Conservation (phyloP, 2,888 invertebrate genomes). For the Hirudinaria manillensis region DNA sequence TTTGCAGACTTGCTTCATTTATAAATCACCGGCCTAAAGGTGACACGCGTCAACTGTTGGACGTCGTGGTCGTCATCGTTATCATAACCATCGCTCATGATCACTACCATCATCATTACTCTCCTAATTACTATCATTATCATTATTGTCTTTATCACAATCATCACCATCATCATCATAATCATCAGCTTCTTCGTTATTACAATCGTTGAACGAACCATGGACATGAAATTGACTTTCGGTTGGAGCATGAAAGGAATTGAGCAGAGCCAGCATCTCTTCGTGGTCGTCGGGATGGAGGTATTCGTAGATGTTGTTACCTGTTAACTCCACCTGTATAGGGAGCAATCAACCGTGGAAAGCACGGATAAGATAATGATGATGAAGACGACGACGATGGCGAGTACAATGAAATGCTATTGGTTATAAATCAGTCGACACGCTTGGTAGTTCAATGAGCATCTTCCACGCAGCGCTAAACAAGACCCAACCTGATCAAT, state of each 20-base stretch:
- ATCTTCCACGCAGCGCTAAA: too few relatives aligned
- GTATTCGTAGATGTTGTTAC: constrained; percentile 35
- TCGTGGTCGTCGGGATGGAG: constrained; percentile 34
- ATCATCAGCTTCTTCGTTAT: constrained; percentile 14
- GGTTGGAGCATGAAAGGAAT: neutral
- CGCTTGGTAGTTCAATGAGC: too few relatives aligned
- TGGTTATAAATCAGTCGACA: too few relatives aligned
- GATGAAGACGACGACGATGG: constrained; percentile 8
- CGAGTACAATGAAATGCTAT: neutral
- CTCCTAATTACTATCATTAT: constrained; percentile 32
- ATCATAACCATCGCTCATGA: constrained; percentile 27
- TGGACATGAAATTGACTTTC: neutral
- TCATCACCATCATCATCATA: constrained; percentile 14
- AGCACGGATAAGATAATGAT: neutral
- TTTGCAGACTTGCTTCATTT: neutral
- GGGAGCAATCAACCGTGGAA: neutral
- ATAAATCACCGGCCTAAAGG: neutral
- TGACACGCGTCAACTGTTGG: neutral
- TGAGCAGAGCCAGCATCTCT: constrained; percentile 27
- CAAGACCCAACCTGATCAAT: too few relatives aligned
- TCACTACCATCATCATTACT: constrained; percentile 31
- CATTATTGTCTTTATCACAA: constrained; percentile 27
- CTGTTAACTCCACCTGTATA: constrained; percentile 33
- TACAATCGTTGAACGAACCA: neutral
- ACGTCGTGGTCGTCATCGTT: constrained; percentile 1